Percentiles rank a stretch among this genome's conserved stretches.
These are phyloP conservation scores for Metaphire vulgaris DNA, from an alignment of 1,140 invertebrate genomes.

Conservation along the genomic window DNA sequence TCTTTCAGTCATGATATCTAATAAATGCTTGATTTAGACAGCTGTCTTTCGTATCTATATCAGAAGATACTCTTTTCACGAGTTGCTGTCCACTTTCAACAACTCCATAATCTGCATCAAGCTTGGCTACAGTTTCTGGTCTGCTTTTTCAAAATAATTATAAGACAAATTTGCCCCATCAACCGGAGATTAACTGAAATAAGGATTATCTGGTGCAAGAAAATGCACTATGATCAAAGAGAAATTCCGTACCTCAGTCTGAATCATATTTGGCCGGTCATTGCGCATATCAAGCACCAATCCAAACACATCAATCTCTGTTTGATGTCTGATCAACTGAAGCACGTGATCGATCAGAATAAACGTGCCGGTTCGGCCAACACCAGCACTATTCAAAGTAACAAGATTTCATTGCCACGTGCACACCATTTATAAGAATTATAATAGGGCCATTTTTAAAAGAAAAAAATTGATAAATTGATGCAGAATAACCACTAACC, in stretches of 20 bases:
- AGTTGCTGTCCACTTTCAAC: too few species aligned
- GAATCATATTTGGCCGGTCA: constrained; percentile 64
- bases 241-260: constrained; percentile 67
- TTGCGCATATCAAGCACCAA: constrained; percentile 90
- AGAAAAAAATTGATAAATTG: too few species aligned
- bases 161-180: background rate
- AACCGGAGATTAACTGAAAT: background rate
- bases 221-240: background rate
- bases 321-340: constrained; percentile 73
- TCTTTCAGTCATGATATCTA: too few species aligned
- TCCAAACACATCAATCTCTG: constrained; percentile 94
- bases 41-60: background rate
- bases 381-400: constrained; percentile 43
- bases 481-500: background rate
- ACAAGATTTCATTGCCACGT: background rate
- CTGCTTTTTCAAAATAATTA: background rate
- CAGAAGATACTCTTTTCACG: background rate
- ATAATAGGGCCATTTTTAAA: too few species aligned
- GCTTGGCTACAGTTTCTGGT: background rate
- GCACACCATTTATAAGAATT: background rate
- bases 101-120: too few species aligned
- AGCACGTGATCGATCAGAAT: constrained; percentile 97
- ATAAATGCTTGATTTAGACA: background rate
- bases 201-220: background rate
- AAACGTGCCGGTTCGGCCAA: constrained; percentile 66